A percentile compares a stretch with the other conserved stretches of the same genome.
Conservation (phyloP, 2,797 vertebrate genomes). For the Hyperoplus immaculatus region DNA sequence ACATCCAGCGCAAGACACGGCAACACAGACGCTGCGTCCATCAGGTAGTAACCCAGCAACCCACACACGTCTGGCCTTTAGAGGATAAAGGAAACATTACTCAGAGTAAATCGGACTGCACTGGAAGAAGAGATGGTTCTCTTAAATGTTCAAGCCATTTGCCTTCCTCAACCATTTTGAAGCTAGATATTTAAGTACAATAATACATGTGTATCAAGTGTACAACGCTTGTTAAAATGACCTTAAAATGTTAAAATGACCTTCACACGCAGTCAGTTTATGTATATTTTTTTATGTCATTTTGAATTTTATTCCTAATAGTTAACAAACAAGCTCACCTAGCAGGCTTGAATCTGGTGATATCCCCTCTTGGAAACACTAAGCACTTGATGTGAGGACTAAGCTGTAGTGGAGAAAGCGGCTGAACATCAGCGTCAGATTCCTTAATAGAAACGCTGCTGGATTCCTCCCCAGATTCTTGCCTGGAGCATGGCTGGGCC, state of each 20-base stretch:
- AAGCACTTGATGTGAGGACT: slow-evolving; percentile 90
- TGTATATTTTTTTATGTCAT: neutral
- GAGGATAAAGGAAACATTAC: neutral
- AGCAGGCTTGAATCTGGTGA: slow-evolving; percentile 89
- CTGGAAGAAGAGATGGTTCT: neutral
- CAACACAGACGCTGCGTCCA: slow-evolving; percentile 94
- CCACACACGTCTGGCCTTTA: slow-evolving; percentile 85
- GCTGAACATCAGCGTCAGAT: neutral
- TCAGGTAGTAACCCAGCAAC: slow-evolving; percentile 90
- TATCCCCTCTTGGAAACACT: slow-evolving; percentile 91
- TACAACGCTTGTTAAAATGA: neutral
- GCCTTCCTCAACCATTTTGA: neutral
- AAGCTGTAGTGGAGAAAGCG: slow-evolving; percentile 13
- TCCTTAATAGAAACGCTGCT: neutral
- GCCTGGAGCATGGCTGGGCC: slow-evolving; percentile 35
- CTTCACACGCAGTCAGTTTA: neutral
- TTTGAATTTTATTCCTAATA: neutral
- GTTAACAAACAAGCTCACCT: slow-evolving; percentile 79
- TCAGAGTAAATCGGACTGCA: neutral
- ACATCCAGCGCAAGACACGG: slow-evolving; percentile 91
- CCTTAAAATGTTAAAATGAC: neutral
- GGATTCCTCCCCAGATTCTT: slow-evolving; percentile 5
- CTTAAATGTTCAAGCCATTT: neutral
- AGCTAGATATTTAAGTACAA: neutral
- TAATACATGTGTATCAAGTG: neutral